Conservation (phyloP, 2,113 vertebrate species). For the Xiphorhynchus elegans region DNA sequence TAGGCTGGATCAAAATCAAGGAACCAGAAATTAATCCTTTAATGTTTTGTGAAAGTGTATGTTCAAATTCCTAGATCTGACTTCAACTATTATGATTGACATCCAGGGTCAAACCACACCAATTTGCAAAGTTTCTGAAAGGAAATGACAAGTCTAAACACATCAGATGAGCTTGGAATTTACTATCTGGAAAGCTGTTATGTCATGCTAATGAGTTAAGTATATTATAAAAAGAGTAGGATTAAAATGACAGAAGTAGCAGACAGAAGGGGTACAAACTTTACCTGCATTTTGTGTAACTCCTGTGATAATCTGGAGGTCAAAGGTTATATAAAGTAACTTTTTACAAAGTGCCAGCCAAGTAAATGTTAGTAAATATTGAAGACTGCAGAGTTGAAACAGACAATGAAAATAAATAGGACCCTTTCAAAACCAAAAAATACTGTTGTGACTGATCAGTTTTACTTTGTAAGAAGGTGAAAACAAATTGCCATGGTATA, state of each 20-base stretch:
- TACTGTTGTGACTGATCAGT: background rate
- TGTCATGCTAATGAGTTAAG: background rate
- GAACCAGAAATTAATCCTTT: background rate
- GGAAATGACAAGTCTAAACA: background rate
- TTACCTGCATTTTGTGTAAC: background rate
- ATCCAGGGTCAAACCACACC: background rate
- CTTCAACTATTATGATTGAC: background rate
- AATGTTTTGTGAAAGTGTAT: background rate
- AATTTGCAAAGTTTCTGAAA: background rate
- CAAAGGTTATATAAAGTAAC: background rate
- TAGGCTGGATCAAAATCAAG: background rate
- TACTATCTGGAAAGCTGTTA: background rate
- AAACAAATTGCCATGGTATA: fast-evolving
- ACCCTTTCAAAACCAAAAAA: background rate
- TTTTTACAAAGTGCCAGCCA: background rate
- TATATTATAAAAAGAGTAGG: background rate
- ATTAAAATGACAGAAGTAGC: background rate
- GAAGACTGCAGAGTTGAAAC: background rate
- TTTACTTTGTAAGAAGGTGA: background rate
- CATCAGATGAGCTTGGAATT: background rate
- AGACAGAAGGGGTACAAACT: background rate
- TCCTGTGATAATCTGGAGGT: background rate
- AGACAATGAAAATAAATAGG: background rate
- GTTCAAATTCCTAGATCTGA: background rate
- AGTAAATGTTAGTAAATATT: background rate